Conservation (phyloP, 2,797 vertebrate species). For the Pitangus sulphuratus region DNA sequence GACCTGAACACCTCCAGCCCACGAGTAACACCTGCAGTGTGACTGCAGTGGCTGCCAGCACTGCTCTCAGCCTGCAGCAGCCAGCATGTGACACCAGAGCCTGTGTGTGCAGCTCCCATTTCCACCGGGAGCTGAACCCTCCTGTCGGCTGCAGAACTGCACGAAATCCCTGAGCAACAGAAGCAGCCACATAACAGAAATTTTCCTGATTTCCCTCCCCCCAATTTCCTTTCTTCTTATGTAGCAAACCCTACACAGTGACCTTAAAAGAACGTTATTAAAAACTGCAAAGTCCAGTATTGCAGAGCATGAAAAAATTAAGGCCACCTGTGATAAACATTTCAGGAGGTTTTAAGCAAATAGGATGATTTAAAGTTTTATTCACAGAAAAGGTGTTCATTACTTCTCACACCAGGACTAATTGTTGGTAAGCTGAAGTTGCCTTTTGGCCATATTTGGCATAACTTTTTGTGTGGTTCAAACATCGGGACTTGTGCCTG, state of each 20-base stretch:
- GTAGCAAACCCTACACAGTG: background rate
- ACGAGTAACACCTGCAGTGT: background rate
- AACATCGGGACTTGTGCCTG: background rate
- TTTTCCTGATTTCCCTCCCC: accelerated
- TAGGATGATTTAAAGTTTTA: background rate
- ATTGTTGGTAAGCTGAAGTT: background rate
- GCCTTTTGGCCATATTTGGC: background rate
- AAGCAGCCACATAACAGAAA: background rate
- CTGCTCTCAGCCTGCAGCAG: background rate
- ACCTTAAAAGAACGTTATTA: background rate
- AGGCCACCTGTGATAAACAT: background rate
- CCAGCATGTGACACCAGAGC: background rate
- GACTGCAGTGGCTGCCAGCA: background rate
- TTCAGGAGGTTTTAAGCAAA: background rate
- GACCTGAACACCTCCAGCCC: background rate
- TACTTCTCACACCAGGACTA: background rate
- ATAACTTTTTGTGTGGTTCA: background rate
- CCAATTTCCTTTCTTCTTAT: background rate
- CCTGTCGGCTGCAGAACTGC: background rate
- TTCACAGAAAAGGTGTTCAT: background rate
- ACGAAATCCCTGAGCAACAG: background rate
- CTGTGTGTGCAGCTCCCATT: background rate
- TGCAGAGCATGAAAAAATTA: background rate
- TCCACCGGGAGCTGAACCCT: background rate
- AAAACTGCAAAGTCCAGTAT: background rate